Evolutionary conservation across 2,888 invertebrate species (phyloP), one percentile per base, ranked within the genome.

Genomic region (Nomada flava): DNA sequence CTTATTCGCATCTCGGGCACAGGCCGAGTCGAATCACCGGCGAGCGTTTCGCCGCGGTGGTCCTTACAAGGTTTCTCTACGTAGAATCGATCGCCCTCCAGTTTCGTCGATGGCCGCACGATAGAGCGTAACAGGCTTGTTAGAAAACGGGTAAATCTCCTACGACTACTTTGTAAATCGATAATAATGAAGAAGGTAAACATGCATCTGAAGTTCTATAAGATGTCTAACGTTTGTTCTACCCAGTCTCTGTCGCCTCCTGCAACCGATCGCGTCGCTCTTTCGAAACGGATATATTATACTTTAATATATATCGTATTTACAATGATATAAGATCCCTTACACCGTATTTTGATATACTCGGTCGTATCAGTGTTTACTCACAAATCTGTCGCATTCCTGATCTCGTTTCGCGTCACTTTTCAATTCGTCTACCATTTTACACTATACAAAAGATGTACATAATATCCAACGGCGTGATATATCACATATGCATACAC

Each of bases 401-500:
- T 70, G 73, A 71, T 83, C 72, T 59, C 63, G 74, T 60, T 82
- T 73, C 70, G 71, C 76, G 79, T 50, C 68, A 18, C 76, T 65
- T 86, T 36, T 86, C 79, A 71, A 84, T 83, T 84, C 76, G 69
- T 82, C 86, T 80, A 84, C 67, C 83, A 87, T 85, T 89, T 91
- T 91, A 89, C 87, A 92, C 91, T 92, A 90, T 92, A 92, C 92
- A 92, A 90, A 77, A 90, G 88, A 92, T 92, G 89, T 91, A 55
- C 55, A 55, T 55, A 55, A 55, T 55, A 55, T 55, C 23, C 23
- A 23, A 55, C 55, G 55, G 23, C 23, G 2, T 55, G n/a, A 55
- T 55, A 20, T 55, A 55, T 23, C 9, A 20, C n/a, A 20, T 55
- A n/a, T 53, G 15, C n/a, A 53, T 53, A n/a, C 52, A 18, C n/a